Conservation (phyloP, 2,113 vertebrate species). For the Falco punctatus region DNA sequence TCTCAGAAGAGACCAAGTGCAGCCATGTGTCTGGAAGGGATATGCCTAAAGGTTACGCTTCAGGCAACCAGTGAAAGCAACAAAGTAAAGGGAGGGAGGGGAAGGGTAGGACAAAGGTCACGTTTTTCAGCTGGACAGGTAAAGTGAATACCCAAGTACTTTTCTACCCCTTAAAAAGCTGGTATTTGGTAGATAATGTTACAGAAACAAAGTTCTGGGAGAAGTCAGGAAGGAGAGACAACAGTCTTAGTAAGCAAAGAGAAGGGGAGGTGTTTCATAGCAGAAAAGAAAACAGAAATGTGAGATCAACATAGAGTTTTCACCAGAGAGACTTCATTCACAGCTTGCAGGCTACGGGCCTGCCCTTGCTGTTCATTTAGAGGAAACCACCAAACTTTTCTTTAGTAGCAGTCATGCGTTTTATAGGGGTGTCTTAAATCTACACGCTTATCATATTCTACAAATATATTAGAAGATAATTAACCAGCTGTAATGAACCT, state of each 20-base stretch:
- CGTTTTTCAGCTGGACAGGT: background rate
- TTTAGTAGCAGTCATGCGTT: background rate
- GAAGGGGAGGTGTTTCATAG: background rate
- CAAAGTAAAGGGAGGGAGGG: background rate
- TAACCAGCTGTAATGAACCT: constrained; percentile 15
- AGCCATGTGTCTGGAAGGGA: background rate
- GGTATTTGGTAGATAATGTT: background rate
- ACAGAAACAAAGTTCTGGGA: background rate
- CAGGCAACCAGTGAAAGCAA: background rate
- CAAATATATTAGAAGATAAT: constrained; percentile 26
- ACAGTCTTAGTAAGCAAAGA: background rate
- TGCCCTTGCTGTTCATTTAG: background rate
- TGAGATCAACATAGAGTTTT: background rate
- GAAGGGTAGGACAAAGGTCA: background rate
- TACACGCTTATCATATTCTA: background rate
- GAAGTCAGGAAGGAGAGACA: background rate
- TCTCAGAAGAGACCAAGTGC: background rate
- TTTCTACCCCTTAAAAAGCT: background rate
- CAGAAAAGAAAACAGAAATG: background rate
- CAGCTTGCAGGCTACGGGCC: background rate
- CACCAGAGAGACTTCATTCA: background rate
- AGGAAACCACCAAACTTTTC: background rate
- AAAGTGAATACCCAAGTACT: background rate
- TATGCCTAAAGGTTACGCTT: background rate
- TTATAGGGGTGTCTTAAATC: background rate